Base-by-base conservation (phyloP, 1,140 invertebrate species). In the Megathymus violae region DNA sequence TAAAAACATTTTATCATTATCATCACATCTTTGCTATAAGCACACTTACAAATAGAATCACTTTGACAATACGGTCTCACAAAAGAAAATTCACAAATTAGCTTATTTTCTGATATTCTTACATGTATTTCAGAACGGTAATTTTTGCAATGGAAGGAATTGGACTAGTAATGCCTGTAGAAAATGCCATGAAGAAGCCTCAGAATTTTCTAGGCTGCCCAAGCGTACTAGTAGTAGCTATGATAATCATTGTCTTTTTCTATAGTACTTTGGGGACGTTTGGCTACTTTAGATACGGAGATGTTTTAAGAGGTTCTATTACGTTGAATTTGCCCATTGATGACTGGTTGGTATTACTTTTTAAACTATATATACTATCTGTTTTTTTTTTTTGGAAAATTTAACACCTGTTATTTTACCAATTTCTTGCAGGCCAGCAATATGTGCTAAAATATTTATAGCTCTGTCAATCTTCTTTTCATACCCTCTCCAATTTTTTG, bases 401-500 rank as follows among this genome's bases (percentile, higher is more conserved):
- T 22, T n/a, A n/a, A n/a, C n/a, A 31, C 7, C 7, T 31, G 7
- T 59, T 50, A 3, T 22, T 44, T 10, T 59, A 38, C 13, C 41
- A 17, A 62, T 68, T 54, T 50, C 11, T 89, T 91, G 47, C 78
- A 94, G 92, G 66, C 89, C 96, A 50, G 96, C 95, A 31, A 93
- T 97, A 74, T 86, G 93, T 3, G 97, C 97, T 4, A 96, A 97
- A 88, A 78, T 97, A 1, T 93, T 96, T 61, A 98, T 98, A 84
- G 95, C 96, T 0, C 59, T 97, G 2, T 96, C 97, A 0, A 97
- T 98, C 43, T 95, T 98, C 64, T 95, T 98, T 68, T 97, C 97
- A 0, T 99, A 97, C 82, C 96, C 96, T 1, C 92, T 99, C 0
- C 98, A 99, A 87, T 96, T 97, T 72, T 98, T 95, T 81, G 97